phyloP scores from a whole-genome alignment of 2,113 vertebrate genomes.

The Agapornis roseicollis region DNA sequence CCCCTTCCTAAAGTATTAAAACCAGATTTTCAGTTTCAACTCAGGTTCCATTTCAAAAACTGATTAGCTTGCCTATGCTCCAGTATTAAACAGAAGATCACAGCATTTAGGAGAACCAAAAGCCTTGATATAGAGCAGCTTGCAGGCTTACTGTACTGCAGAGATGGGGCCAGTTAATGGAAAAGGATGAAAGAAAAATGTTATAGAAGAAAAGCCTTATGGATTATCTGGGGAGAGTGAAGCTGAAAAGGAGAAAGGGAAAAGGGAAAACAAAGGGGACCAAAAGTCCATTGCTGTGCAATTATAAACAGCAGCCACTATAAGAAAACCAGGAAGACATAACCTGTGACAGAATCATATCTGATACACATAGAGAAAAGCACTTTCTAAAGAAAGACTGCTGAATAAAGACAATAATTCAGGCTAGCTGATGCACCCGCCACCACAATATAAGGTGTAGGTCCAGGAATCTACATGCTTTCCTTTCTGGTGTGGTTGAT shows the following conservation, averaged over 20 bases:
- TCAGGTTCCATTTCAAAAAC: background rate
- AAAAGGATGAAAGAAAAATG: background rate
- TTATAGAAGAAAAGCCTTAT: background rate
- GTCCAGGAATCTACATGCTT: background rate
- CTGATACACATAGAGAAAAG: background rate
- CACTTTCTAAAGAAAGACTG: background rate
- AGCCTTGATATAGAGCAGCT: background rate
- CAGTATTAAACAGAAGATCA: background rate
- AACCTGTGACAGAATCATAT: background rate
- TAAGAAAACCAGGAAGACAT: background rate
- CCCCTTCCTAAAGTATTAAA: background rate
- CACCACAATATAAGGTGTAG: background rate
- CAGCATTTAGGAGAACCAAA: fast-evolving
- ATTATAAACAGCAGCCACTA: background rate
- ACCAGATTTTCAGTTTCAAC: background rate
- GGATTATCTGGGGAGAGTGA: background rate
- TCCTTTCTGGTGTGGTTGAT: background rate
- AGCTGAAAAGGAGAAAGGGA: background rate
- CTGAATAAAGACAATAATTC: background rate
- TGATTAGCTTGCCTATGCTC: background rate
- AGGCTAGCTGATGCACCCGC: background rate
- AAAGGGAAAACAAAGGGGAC: background rate
- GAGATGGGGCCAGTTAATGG: fast-evolving
- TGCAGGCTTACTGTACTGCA: background rate
- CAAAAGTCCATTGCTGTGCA: background rate